These are phyloP conservation scores for Cariama cristata DNA, from an alignment of 2,113 vertebrate genomes.

Conservation along the genomic window DNA sequence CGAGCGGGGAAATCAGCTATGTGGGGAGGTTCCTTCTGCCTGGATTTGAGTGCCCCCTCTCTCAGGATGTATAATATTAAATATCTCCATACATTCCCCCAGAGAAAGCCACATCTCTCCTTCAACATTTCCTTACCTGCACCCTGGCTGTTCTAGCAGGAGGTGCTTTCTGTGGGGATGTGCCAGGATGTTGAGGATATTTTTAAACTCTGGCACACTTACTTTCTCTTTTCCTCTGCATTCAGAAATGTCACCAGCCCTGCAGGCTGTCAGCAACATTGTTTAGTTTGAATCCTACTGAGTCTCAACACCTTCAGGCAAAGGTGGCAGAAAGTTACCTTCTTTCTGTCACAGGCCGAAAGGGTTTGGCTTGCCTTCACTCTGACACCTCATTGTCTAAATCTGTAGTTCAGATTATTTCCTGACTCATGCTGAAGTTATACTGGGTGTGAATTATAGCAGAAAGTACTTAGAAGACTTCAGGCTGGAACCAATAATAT, in stretches of 20 bases:
- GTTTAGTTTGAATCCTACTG: background rate
- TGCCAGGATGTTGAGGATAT: background rate
- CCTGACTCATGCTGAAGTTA: background rate
- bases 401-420: slow-evolving; percentile 6
- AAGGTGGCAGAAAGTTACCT: slow-evolving; percentile 1
- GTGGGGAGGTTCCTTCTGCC: background rate
- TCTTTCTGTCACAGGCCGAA: background rate
- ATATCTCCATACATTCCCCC: background rate
- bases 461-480: slow-evolving; percentile 7
- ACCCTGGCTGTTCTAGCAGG: background rate
- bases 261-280: background rate
- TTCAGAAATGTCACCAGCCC: background rate
- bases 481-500: background rate
- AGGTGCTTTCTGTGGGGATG: background rate
- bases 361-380: background rate
- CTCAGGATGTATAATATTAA: background rate
- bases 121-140: background rate
- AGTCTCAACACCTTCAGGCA: background rate
- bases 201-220: background rate
- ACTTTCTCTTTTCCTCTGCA: background rate
- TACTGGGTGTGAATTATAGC: background rate
- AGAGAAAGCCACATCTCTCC: background rate
- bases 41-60: background rate
- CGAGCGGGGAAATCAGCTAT: background rate
- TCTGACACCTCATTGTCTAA: slow-evolving; percentile 1